Conservation (phyloP, 2,113 vertebrate genomes). For the Gnathonemus echidnorhynchus region DNA sequence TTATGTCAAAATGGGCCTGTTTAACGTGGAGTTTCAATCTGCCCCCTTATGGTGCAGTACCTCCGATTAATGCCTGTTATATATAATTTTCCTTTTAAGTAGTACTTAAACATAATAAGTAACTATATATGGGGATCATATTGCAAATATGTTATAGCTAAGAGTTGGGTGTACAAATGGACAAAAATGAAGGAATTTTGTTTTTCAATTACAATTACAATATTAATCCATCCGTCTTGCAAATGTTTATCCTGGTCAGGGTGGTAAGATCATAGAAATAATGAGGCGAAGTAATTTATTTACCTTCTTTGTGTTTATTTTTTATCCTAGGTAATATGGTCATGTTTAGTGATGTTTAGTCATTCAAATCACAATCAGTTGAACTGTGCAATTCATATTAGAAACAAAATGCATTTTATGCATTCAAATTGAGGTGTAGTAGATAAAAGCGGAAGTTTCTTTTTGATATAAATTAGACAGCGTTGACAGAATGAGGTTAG, state of each 20-base stretch:
- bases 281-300: neutral
- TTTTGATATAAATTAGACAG: neutral
- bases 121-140: neutral
- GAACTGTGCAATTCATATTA: neutral
- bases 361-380: neutral
- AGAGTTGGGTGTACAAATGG: neutral
- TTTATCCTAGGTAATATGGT: neutral
- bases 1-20: neutral
- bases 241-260: neutral
- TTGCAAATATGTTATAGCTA: neutral
- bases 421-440: neutral
- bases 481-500: neutral
- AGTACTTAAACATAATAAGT: neutral
- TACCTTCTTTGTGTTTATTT: neutral
- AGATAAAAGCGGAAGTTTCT: neutral
- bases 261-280: neutral
- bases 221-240: neutral
- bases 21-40: neutral
- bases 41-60: neutral
- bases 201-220: neutral
- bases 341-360: neutral
- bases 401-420: neutral
- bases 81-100: neutral
- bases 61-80: neutral
- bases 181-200: neutral